Conservation (phyloP, 2,797 vertebrate species). For the Sus cebifrons region DNA sequence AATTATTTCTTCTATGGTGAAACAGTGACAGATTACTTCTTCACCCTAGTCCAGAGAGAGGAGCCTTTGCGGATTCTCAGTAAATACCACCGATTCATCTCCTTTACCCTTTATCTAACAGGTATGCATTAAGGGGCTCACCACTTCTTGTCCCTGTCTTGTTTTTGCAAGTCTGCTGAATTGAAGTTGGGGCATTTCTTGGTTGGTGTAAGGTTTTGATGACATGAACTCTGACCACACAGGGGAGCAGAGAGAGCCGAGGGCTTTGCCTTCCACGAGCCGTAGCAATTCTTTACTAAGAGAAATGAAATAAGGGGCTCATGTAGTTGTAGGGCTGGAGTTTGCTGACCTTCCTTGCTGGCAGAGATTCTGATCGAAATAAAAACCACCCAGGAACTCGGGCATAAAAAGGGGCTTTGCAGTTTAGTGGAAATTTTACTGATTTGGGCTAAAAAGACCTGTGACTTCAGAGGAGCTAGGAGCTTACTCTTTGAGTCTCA, state of each 20-base stretch:
- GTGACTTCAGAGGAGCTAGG: neutral
- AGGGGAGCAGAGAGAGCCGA: neutral
- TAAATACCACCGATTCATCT: slow-evolving; percentile 99
- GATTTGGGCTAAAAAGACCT: neutral
- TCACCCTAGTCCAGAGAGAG: slow-evolving; percentile 98
- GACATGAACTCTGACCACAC: neutral
- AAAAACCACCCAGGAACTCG: neutral
- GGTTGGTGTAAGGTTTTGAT: neutral
- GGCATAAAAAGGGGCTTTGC: neutral
- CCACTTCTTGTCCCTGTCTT: neutral
- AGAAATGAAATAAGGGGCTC: neutral
- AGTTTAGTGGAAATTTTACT: neutral
- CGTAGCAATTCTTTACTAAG: neutral
- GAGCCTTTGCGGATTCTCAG: slow-evolving; percentile 98
- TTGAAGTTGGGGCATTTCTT: neutral
- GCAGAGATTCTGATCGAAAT: neutral
- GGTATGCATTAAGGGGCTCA: slow-evolving; percentile 88
- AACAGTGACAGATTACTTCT: slow-evolving; percentile 99
- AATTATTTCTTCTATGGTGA: slow-evolving; percentile 99
- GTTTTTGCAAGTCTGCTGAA: neutral
- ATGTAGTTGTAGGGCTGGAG: neutral
- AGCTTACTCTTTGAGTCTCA: slow-evolving; percentile 1
- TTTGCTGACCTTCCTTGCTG: neutral
- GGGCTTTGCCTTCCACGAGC: neutral
- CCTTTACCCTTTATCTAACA: slow-evolving; percentile 97